Evolutionary conservation across 2,888 invertebrate species (phyloP).

Genomic region (Apotomis betuletana): DNA sequence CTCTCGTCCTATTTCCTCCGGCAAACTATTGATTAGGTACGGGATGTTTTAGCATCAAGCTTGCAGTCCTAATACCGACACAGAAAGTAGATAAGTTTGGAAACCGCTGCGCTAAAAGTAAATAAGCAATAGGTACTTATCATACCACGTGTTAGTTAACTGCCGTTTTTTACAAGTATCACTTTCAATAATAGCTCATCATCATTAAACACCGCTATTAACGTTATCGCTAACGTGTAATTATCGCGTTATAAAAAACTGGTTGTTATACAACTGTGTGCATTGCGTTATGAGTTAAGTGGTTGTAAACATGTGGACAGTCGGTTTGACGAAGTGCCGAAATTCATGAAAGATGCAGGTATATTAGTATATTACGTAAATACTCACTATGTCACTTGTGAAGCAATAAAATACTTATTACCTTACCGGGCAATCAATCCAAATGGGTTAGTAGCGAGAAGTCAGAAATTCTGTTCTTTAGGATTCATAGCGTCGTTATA

Average conservation of each 20-base stretch:
- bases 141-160: neutral
- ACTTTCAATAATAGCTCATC: slow-evolving; percentile 24
- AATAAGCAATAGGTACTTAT: neutral
- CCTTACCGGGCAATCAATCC: too few relatives aligned
- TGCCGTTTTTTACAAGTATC: slow-evolving; percentile 16
- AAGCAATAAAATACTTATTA: too few relatives aligned
- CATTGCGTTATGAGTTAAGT: slow-evolving; percentile 6
- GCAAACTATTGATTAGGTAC: too few relatives aligned
- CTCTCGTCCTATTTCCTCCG: too few relatives aligned
- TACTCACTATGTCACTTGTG: neutral
- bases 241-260: slow-evolving; percentile 29
- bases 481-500: too few relatives aligned
- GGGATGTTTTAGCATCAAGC: too few relatives aligned
- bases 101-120: too few relatives aligned
- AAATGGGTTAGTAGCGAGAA: too few relatives aligned
- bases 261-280: slow-evolving; percentile 18
- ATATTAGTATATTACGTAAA: neutral
- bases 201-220: slow-evolving; percentile 9
- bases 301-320: neutral
- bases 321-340: neutral
- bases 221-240: slow-evolving; percentile 27
- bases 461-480: too few relatives aligned
- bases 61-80: too few relatives aligned
- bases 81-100: too few relatives aligned
- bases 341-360: too few relatives aligned